These are phyloP conservation scores for Podilymbus podiceps DNA, from an alignment of 2,113 vertebrate species.

Conservation along the genomic window DNA sequence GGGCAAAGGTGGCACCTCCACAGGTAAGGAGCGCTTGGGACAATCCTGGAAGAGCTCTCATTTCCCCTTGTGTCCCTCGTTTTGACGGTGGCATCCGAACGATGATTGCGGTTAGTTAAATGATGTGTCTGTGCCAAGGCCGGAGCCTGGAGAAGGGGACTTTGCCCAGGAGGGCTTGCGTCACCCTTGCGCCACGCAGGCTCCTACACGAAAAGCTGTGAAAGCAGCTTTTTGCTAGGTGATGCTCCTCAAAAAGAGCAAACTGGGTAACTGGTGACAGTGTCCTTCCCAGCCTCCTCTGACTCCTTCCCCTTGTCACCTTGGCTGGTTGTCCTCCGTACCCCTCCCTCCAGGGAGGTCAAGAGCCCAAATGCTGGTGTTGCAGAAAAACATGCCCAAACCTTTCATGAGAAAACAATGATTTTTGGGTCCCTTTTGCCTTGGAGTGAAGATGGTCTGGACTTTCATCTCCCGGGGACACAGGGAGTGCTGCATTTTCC, in stretches of 20 bases:
- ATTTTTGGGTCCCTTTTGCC: background rate
- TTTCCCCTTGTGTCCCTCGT: background rate
- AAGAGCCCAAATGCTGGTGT: background rate
- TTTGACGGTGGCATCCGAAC: background rate
- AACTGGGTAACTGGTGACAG: background rate
- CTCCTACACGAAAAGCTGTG: background rate
- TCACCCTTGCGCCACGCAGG: background rate
- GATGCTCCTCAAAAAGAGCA: background rate
- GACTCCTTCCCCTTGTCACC: background rate
- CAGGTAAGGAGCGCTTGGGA: background rate
- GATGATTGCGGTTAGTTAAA: background rate
- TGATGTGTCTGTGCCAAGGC: background rate
- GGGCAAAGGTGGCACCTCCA: background rate
- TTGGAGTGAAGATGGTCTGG: background rate
- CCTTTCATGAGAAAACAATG: accelerated
- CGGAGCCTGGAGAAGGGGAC: background rate
- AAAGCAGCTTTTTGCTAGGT: background rate
- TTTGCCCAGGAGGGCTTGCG: background rate
- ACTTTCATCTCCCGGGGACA: background rate
- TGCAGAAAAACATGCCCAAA: background rate
- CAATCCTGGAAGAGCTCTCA: background rate
- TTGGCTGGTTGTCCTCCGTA: background rate
- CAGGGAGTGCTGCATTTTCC: background rate
- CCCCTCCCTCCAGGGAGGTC: background rate
- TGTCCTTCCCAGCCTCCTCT: background rate